These are phyloP conservation scores for Gallinago media DNA, from an alignment of 2,113 vertebrate genomes.

Conservation along the genomic window DNA sequence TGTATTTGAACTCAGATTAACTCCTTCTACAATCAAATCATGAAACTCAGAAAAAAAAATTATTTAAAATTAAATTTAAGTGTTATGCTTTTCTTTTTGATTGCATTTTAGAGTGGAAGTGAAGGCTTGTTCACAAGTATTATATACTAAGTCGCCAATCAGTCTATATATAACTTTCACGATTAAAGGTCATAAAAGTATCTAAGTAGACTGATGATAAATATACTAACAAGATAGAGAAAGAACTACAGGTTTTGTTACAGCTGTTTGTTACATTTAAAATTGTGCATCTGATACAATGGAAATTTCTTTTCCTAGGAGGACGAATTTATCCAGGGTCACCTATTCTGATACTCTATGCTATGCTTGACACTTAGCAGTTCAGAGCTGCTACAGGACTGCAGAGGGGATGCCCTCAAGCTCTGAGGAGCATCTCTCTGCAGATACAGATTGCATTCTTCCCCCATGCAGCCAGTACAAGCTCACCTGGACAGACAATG, in stretches of 20 bases:
- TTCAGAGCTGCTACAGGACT: background rate
- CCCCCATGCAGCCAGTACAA: background rate
- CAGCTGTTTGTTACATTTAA: background rate
- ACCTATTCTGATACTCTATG: background rate
- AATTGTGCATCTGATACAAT: background rate
- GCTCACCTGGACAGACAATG: background rate
- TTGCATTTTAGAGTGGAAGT: background rate
- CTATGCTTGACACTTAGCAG: background rate
- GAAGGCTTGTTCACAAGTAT: background rate
- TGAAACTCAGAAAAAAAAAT: background rate
- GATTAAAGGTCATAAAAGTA: background rate
- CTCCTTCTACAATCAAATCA: background rate
- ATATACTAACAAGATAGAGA: background rate
- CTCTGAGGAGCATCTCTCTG: background rate
- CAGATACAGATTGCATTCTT: background rate
- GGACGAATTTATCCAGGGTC: background rate
- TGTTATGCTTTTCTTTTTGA: background rate
- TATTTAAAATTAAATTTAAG: background rate
- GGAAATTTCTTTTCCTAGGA: background rate
- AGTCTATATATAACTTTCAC: background rate
- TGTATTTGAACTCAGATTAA: background rate
- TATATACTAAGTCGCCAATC: background rate
- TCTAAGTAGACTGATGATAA: background rate
- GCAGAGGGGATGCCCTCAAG: background rate
- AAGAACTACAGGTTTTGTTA: background rate